phyloP scores from a whole-genome alignment of 2,797 vertebrate genomes.

The Lemur catta region DNA sequence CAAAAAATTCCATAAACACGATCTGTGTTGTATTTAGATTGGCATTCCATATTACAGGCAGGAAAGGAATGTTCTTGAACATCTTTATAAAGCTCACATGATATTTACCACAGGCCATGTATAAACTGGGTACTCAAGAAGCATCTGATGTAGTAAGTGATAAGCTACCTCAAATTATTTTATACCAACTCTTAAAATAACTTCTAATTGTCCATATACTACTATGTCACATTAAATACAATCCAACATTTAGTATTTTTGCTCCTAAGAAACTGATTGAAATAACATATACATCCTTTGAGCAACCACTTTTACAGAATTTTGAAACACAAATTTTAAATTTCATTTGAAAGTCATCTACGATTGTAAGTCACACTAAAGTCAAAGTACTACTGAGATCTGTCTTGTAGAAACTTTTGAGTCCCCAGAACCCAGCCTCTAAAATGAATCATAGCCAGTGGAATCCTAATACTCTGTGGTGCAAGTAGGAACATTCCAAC shows the following conservation, averaged over 20 bases:
- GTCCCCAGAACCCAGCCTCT: background rate
- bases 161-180: background rate
- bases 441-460: background rate
- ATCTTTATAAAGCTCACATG: background rate
- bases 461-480: background rate
- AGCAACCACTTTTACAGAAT: background rate
- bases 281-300: background rate
- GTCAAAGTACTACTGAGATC: background rate
- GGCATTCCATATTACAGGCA: background rate
- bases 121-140: background rate
- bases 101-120: background rate
- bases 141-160: background rate
- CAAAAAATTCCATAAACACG: background rate
- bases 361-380: background rate
- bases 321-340: slow-evolving; percentile 5
- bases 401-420: background rate
- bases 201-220: background rate
- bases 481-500: background rate
- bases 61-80: background rate
- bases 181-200: slow-evolving; percentile 10
- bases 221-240: background rate
- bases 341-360: background rate
- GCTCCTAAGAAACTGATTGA: background rate
- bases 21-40: background rate
- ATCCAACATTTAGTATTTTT: background rate